Percentiles rank a stretch among this genome's conserved stretches.
phyloP scores from a whole-genome alignment of 2,888 invertebrate genomes.

The Terebella lapidaria region DNA sequence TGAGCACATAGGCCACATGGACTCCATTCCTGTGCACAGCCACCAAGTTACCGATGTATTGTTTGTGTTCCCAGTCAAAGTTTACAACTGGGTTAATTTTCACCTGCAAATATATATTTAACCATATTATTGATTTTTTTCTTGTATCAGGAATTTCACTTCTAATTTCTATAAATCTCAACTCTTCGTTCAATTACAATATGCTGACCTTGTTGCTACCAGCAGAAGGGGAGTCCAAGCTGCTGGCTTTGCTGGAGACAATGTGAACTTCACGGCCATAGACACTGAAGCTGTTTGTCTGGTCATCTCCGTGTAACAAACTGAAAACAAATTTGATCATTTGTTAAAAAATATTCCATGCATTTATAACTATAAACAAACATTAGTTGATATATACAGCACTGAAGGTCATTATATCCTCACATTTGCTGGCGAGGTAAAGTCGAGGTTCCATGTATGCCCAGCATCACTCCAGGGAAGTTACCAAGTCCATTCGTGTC shows the following conservation, averaged over 20 bases:
- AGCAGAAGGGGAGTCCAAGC: constrained; percentile 25
- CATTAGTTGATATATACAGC: not conserved
- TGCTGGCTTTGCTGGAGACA: constrained; percentile 31
- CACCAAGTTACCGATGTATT: constrained; percentile 80
- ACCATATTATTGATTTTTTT: too few species aligned
- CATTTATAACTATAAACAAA: not conserved
- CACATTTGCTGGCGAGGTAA: too few species aligned
- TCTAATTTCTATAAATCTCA: not conserved
- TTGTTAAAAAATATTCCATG: not conserved
- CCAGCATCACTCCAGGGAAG: too few species aligned
- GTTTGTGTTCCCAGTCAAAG: constrained; percentile 86
- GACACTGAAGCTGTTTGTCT: constrained; percentile 17
- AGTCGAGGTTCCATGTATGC: too few species aligned
- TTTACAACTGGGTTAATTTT: constrained; percentile 85
- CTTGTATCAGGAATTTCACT: too few species aligned
- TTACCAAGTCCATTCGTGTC: too few species aligned
- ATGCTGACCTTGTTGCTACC: constrained; percentile 30
- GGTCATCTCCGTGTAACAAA: constrained; percentile 19
- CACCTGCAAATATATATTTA: constrained; percentile 58
- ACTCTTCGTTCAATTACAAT: not conserved
- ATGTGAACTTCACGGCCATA: constrained; percentile 54
- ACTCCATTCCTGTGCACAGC: constrained; percentile 81
- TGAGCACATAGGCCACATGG: constrained; percentile 84
- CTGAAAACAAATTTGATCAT: not conserved
- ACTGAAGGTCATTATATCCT: too few species aligned